Evolutionary conservation across 2,888 invertebrate species (phyloP).

Genomic region (Spodoptera littoralis): DNA sequence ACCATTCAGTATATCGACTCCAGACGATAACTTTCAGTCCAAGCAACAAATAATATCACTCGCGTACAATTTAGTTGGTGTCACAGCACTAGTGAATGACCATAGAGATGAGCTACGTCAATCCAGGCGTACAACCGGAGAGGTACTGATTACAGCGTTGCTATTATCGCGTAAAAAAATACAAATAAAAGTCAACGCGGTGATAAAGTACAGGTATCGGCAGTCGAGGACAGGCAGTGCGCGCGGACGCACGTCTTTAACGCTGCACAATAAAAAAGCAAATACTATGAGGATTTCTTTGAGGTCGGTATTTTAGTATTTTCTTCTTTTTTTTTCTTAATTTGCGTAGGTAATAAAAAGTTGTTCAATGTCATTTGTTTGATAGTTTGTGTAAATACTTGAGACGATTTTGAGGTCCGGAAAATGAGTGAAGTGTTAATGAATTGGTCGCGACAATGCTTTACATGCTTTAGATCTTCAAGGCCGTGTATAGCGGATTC

Average conservation of each 20-base stretch:
- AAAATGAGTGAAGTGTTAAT: slow-evolving; percentile 49
- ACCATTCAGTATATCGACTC: slow-evolving; percentile 39
- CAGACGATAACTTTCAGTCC: slow-evolving; percentile 31
- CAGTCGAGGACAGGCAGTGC: slow-evolving; percentile 45
- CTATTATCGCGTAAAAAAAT: slow-evolving; percentile 78
- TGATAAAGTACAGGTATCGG: slow-evolving; percentile 58
- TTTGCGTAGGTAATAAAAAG: not conserved
- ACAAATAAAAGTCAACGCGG: slow-evolving; percentile 70
- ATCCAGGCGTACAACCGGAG: slow-evolving; percentile 66
- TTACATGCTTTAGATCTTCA: slow-evolving; percentile 35
- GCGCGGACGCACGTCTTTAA: slow-evolving; percentile 47
- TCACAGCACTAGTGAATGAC: slow-evolving; percentile 52
- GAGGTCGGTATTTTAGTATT: slow-evolving; percentile 9
- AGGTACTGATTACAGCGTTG: slow-evolving; percentile 72
- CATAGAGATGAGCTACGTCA: slow-evolving; percentile 64
- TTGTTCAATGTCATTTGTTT: slow-evolving; percentile 2
- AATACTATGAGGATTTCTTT: slow-evolving; percentile 27
- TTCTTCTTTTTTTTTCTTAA: slow-evolving; percentile 3
- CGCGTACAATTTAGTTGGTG: slow-evolving; percentile 41
- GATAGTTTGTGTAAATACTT: slow-evolving; percentile 18
- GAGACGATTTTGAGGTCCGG: slow-evolving; percentile 30
- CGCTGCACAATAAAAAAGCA: slow-evolving; percentile 7
- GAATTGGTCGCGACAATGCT: slow-evolving; percentile 35
- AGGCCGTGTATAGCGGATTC: slow-evolving; percentile 29
- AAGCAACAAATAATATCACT: slow-evolving; percentile 41